Base-by-base conservation (phyloP, 2,113 vertebrate genomes). In the Garra rufa region DNA sequence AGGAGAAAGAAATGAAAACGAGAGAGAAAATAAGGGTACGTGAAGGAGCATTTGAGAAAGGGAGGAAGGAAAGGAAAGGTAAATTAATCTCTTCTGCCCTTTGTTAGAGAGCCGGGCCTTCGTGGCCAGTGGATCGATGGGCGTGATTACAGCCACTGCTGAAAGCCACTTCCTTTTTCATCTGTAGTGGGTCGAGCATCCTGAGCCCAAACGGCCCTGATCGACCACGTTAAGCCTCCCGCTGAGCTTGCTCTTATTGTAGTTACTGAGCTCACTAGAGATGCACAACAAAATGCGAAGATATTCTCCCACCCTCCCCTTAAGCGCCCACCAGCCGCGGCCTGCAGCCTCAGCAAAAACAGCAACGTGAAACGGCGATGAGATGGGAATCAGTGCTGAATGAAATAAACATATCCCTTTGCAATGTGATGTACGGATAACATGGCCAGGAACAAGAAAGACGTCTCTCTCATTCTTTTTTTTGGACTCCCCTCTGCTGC, bases 81-180 rank as follows among this genome's bases (percentile, higher is more conserved):
- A 81, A 90, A 92, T 89, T 83, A 90, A 91, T 91, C 87, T 87
- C 85, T 75, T 87, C 81, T 79, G 83, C 83, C 82, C 80, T 83
- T 67, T 73, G 69, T 85, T 85, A 85, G 65, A 85, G 75, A 74
- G 82, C 80, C 13, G 41, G 87, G 83, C 83, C 44, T 86, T 83
- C 76, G 8, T 6, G 34, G 87, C 48, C 74, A 50, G 81, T 55
- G 84, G 67, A 88, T 92, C 87, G 61, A 91, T 91, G 65, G 75
- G 59, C 76, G 76, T 89, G 85, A 92, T 92, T 91, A 92, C 85
- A 69, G 82, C 71, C 34, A 50, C 81, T 67, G 85, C 85, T 85
- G 85, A 81, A 87, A 80, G 85, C 59, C 87, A 87, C 87, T 89
- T 90, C 83, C 87, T 88, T 88, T 90, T 90, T 88, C 81, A 90